These are phyloP conservation scores for Silurus aristotelis DNA, from an alignment of 2,797 vertebrate species.

Conservation along the genomic window DNA sequence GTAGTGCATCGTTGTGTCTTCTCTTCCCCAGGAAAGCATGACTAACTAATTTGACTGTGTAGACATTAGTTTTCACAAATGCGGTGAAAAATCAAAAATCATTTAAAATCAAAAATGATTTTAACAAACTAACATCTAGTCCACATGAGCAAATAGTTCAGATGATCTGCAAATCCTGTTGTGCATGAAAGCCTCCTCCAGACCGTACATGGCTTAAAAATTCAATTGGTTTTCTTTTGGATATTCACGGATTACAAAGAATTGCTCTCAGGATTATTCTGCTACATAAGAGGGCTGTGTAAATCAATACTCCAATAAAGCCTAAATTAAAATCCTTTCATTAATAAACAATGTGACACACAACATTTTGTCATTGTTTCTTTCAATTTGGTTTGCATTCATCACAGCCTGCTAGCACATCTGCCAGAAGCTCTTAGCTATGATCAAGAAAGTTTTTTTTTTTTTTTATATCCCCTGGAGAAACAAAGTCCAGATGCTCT, in stretches of 20 bases:
- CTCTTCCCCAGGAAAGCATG: no score
- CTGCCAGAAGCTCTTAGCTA: neutral
- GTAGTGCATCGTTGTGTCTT: no score
- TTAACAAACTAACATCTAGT: neutral
- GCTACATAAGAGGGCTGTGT: neutral
- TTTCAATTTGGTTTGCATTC: conserved; percentile 3
- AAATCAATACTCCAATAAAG: conserved; percentile 11
- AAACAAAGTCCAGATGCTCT: neutral
- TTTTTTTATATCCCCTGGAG: neutral
- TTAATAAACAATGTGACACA: conserved; percentile 21
- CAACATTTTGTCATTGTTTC: neutral
- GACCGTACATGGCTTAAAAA: no score
- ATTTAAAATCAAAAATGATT: no score
- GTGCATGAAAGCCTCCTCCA: neutral
- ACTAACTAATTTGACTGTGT: no score
- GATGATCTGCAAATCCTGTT: neutral
- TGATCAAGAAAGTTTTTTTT: neutral
- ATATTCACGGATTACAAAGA: neutral
- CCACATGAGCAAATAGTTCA: neutral
- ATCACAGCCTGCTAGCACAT: neutral
- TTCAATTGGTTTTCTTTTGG: neutral
- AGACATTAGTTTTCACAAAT: no score
- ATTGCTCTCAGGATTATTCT: neutral
- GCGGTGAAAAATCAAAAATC: no score
- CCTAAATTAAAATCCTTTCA: conserved; percentile 1